Evolutionary conservation across 1,140 invertebrate species (phyloP), one percentile per base, ranked within the genome.

Genomic region (Anoplophora glabripennis): DNA sequence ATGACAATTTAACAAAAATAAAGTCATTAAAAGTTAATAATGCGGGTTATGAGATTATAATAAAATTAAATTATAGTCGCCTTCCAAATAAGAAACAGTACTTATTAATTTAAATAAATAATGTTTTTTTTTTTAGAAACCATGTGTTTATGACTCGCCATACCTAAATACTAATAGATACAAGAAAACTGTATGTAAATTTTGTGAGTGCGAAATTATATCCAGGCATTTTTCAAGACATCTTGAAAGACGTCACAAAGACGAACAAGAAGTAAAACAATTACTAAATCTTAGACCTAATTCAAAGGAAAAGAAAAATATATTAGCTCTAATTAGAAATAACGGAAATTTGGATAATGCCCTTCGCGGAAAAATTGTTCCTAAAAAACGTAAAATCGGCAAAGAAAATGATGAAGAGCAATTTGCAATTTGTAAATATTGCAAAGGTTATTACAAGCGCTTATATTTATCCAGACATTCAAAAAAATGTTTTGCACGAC

Each of bases 211-310:
- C 10, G n/a, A 52, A 33, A 17, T 62, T 15, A 37, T 42, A 17
- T 59, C 57, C 0, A 57, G 33, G 28, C 54, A 62, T 28, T 58
- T 62, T 58, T 12, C 48, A 10, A 38, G 60, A 17, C 60, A 62
- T 48, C 18, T 62, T 7, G 46, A 62, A 45, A 42, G 60, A 45
- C 10, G 47, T 18, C 55, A 62, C 47, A 46, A 7, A 21, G 49
- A 53, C 1, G 45, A 58, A 28, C 5, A 33, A 11, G 55, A 52
- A 38, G 54, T 62, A 8, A 53, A 53, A 47, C 55, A 62, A 15
- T 33, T 62, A 3, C 33, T 62, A 8, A 17, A 4, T 17, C 14
- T 37, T 18, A 15, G 18, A 14, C 4, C 12, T 17, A 34, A 28
- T 5, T 17, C 18, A 48, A 15, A 12, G 11, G 48, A 62, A 38